Base-by-base conservation (phyloP, 2,113 vertebrate species). In the Prinia subflava region DNA sequence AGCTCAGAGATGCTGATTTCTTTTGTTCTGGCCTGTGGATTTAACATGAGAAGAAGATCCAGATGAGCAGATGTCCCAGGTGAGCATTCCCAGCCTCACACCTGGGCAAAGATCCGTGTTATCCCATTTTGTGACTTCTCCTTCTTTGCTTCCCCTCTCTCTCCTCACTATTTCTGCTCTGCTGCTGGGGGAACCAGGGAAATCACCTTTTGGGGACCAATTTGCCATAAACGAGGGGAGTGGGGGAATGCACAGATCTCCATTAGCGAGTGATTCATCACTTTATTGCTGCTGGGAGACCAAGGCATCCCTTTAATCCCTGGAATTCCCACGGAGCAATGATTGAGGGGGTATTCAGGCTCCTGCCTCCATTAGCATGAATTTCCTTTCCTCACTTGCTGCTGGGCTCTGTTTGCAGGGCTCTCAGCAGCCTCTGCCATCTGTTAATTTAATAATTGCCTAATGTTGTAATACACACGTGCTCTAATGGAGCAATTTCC, bases 371-470 rank as follows among this genome's bases (percentile, higher is more conserved):
- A 37, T 75, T 73, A 73, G 35, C 49, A 31, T 24, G 50, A 37
- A 79, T 86, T 94, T 67, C 65, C 57, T 33, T 85, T 52, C 63
- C 55, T 71, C 79, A 3, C 41, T 68, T 22, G 42, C 49, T 87
- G 70, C 60, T 77, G 39, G 68, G 80, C 79, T 86, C 70, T 8
- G 2, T 75, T 83, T 85, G 33, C 69, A 83, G 63, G 77, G 74
- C 92, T 89, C 60, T 69, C 87, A 91, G 89, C 88, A 91, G 78
- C 27, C 55, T 80, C 68, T 84, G 78, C 92, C 75, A 86, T 92
- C 79, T 96, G 84, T 87, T 96, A 95, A 92, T 94, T 91, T 76
- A 94, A 81, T 91, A 94, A 94, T 88, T 91, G 55, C 81, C n/a
- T 91, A 13, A 47, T 91, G 70, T 67, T 76, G 83, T 87, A 76